Evolutionary conservation across 2,113 vertebrate species (phyloP).

Genomic region (Prionailurus bengalensis): DNA sequence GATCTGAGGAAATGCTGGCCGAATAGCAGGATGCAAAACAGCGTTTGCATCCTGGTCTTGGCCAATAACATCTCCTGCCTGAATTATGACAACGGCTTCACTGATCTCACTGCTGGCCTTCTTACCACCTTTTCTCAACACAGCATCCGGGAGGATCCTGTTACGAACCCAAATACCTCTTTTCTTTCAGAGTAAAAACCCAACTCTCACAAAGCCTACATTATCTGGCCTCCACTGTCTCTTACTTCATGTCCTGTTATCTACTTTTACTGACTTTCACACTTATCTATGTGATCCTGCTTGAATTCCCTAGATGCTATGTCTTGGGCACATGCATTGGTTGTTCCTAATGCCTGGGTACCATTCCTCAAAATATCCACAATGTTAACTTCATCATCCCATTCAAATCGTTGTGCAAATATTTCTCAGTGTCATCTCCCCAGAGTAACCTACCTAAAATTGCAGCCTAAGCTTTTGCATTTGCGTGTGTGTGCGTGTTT

Average conservation of each 20-base stretch:
- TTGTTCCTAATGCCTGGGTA: background rate
- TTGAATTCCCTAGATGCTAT: background rate
- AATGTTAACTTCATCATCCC: background rate
- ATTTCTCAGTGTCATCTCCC: background rate
- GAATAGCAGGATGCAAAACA: background rate
- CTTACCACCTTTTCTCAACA: background rate
- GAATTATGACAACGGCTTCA: background rate
- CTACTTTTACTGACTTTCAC: background rate
- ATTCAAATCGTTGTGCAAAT: background rate
- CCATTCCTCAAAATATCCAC: background rate
- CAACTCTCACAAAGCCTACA: background rate
- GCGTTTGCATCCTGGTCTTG: background rate
- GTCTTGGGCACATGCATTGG: background rate
- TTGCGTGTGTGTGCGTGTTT: background rate
- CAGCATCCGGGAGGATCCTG: rapidly evolving
- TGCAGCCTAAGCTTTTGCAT: background rate
- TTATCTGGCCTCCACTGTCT: background rate
- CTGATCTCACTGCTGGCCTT: background rate
- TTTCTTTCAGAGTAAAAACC: background rate
- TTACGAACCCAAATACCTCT: background rate
- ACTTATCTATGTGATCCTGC: background rate
- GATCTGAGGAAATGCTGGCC: background rate
- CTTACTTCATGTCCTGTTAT: background rate
- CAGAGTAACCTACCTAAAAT: background rate
- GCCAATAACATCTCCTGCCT: background rate